phyloP scores from a whole-genome alignment of 2,888 invertebrate genomes.

The Ypsolopha sequella region DNA sequence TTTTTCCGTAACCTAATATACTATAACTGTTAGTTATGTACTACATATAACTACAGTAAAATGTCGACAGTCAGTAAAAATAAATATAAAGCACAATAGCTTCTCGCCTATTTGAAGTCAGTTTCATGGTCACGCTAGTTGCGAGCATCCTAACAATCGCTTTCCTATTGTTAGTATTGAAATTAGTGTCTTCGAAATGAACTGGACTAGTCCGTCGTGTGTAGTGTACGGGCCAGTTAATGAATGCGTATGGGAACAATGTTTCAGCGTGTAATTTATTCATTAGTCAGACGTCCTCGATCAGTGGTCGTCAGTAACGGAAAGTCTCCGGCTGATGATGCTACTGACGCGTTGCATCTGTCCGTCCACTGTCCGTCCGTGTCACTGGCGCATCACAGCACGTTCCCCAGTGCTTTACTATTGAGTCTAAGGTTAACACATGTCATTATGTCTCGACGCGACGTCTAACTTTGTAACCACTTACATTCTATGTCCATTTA shows the following conservation, averaged over 20 bases:
- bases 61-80: conserved; percentile 13
- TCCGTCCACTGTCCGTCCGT: neutral
- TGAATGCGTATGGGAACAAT: conserved; percentile 62
- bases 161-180: conserved; percentile 52
- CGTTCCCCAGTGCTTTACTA: no score
- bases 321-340: conserved; percentile 56
- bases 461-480: conserved; percentile 5
- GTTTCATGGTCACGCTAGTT: conserved; percentile 37
- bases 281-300: conserved; percentile 67
- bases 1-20: no score
- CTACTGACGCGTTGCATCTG: conserved; percentile 13
- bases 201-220: conserved; percentile 30
- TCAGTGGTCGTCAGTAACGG: conserved; percentile 44
- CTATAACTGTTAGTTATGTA: no score
- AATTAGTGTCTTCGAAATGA: conserved; percentile 34
- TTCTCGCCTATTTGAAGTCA: conserved; percentile 20
- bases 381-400: no score
- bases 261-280: conserved; percentile 71
- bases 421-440: no score
- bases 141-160: conserved; percentile 25
- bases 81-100: conserved; percentile 29
- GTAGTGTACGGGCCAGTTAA: conserved; percentile 43
- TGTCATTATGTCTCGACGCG: no score
- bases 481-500: neutral
- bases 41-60: neutral